Percentiles rank a stretch among this genome's conserved stretches.
These are phyloP conservation scores for Amyelois transitella DNA, from an alignment of 1,140 invertebrate species.

Conservation along the genomic window DNA sequence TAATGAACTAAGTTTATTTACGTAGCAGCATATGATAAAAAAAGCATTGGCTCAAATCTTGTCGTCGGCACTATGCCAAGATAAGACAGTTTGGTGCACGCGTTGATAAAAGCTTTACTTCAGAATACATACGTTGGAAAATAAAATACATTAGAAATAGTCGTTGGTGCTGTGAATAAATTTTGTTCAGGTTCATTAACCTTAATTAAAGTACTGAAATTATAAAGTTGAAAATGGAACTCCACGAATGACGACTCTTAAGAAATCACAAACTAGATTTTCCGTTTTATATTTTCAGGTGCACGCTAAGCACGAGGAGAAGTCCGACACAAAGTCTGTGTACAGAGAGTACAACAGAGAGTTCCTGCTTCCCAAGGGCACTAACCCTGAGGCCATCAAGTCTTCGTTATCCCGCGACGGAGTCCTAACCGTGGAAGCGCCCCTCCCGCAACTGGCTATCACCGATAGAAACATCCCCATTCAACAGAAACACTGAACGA, in stretches of 20 bases:
- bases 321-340: conserved; percentile 93
- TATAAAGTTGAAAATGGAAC: too few relatives aligned
- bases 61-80: conserved; percentile 28
- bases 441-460: conserved; percentile 83
- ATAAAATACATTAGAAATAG: too few relatives aligned
- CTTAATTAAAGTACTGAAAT: too few relatives aligned
- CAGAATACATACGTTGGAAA: not conserved
- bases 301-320: conserved; percentile 97
- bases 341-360: conserved; percentile 97
- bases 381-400: conserved; percentile 93
- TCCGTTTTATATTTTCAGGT: conserved; percentile 79
- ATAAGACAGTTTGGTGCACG: not conserved
- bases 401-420: conserved; percentile 94
- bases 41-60: conserved; percentile 22
- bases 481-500: conserved; percentile 70
- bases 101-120: not conserved
- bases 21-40: conserved; percentile 13
- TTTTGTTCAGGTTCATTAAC: not conserved
- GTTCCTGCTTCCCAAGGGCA: conserved; percentile 94
- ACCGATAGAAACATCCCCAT: conserved; percentile 73
- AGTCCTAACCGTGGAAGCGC: conserved; percentile 94
- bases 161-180: too few relatives aligned
- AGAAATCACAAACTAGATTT: too few relatives aligned
- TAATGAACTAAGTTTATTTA: conserved; percentile 31
- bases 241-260: too few relatives aligned